Evolutionary conservation across 1,140 invertebrate genomes (phyloP).

Genomic region (Caenorhabditis briggsae): DNA sequence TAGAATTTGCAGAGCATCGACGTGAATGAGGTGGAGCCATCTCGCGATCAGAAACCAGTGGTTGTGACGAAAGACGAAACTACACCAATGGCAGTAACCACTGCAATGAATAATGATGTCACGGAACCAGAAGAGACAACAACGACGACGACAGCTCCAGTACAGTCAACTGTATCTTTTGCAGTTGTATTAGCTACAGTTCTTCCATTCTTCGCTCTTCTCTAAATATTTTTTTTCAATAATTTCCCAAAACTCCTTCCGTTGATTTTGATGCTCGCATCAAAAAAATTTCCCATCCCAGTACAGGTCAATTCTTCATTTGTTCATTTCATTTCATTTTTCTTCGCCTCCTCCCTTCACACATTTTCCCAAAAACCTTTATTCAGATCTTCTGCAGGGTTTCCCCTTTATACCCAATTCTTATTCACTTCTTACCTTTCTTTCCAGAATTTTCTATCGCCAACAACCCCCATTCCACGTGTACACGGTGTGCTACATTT

Average conservation of each 20-base stretch:
- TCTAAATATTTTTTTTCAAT: background rate
- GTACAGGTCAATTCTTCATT: slow-evolving; percentile 27
- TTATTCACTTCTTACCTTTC: background rate
- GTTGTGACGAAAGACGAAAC: slow-evolving; percentile 25
- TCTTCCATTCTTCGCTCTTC: slow-evolving; percentile 40
- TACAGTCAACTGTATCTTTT: slow-evolving; percentile 8
- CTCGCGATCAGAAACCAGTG: slow-evolving; percentile 37
- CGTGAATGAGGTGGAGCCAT: slow-evolving; percentile 40
- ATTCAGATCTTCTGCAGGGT: slow-evolving; percentile 51
- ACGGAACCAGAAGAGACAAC: slow-evolving; percentile 20
- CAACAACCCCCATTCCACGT: slow-evolving; percentile 30
- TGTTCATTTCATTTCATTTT: background rate
- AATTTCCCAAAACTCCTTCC: background rate
- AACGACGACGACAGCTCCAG: slow-evolving; percentile 23
- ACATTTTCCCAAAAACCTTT: background rate
- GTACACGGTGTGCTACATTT: slow-evolving; percentile 54
- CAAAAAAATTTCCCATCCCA: background rate
- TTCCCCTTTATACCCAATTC: background rate
- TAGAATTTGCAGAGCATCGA: slow-evolving; percentile 22
- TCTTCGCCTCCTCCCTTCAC: background rate
- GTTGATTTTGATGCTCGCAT: slow-evolving; percentile 3
- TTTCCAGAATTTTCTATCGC: background rate
- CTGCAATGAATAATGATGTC: slow-evolving; percentile 24
- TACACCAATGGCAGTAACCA: background rate
- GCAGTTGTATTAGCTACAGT: background rate